Evolutionary conservation across 2,113 vertebrate genomes (phyloP).

Genomic region (Gallinago jamesoni): DNA sequence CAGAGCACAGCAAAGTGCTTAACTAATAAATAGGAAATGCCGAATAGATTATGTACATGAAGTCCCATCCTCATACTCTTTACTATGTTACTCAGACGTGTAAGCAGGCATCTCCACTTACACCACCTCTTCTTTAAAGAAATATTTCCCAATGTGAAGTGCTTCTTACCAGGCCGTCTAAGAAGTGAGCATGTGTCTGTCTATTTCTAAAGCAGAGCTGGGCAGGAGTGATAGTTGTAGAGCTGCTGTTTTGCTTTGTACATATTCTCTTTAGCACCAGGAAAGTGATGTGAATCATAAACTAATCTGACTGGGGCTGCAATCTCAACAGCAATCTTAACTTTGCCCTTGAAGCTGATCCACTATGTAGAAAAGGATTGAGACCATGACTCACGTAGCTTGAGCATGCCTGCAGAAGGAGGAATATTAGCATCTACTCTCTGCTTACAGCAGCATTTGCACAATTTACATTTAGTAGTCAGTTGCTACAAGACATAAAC

Average conservation of each 20-base stretch:
- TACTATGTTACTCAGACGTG: background rate
- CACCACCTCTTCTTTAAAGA: background rate
- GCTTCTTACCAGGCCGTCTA: background rate
- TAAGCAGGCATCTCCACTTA: background rate
- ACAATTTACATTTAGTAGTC: background rate
- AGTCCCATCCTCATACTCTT: background rate
- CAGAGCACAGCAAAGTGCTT: background rate
- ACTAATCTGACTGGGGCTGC: background rate
- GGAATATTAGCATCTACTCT: background rate
- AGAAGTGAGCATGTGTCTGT: background rate
- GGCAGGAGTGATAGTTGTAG: background rate
- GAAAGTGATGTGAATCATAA: background rate
- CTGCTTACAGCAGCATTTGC: background rate
- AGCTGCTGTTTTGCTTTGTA: background rate
- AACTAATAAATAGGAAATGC: background rate
- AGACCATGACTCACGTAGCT: rapidly evolving
- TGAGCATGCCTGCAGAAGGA: background rate
- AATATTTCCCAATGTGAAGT: background rate
- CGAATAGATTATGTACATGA: background rate
- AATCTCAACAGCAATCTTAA: background rate
- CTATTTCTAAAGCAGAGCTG: background rate
- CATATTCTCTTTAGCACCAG: background rate
- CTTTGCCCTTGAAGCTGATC: background rate
- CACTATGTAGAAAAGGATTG: background rate
- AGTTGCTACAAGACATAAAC: background rate